phyloP scores from a whole-genome alignment of 2,113 vertebrate species.

The Calonectris borealis region DNA sequence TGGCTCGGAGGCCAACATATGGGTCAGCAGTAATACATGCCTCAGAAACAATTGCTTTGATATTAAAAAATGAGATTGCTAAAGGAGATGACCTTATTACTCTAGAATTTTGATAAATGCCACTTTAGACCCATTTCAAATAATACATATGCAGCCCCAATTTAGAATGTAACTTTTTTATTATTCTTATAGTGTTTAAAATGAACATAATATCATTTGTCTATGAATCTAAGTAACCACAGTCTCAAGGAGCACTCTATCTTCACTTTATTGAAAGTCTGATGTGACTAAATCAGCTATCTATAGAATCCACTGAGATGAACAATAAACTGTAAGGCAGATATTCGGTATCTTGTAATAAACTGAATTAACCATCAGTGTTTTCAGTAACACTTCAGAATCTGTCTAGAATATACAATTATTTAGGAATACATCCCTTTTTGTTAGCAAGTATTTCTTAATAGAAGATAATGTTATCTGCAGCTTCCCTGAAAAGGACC shows the following conservation, averaged over 20 bases:
- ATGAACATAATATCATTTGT: neutral
- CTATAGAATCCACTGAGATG: neutral
- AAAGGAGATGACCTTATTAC: neutral
- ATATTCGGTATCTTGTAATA: neutral
- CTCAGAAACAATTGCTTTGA: neutral
- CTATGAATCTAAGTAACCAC: neutral
- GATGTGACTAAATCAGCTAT: neutral
- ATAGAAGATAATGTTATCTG: neutral
- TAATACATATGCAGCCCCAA: neutral
- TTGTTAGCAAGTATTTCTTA: neutral
- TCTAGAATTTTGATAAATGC: neutral
- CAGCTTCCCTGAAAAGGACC: neutral
- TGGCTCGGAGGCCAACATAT: neutral
- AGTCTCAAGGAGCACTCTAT: neutral
- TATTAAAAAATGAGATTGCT: neutral
- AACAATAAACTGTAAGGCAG: neutral
- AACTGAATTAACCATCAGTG: neutral
- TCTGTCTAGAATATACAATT: neutral
- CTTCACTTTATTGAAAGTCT: neutral
- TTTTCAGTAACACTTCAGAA: neutral
- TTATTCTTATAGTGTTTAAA: neutral
- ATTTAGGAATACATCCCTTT: neutral
- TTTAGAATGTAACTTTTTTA: neutral
- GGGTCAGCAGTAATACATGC: neutral
- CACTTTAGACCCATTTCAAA: neutral